Conservation (phyloP, 2,888 invertebrate genomes). For the Mythimna albipuncta region DNA sequence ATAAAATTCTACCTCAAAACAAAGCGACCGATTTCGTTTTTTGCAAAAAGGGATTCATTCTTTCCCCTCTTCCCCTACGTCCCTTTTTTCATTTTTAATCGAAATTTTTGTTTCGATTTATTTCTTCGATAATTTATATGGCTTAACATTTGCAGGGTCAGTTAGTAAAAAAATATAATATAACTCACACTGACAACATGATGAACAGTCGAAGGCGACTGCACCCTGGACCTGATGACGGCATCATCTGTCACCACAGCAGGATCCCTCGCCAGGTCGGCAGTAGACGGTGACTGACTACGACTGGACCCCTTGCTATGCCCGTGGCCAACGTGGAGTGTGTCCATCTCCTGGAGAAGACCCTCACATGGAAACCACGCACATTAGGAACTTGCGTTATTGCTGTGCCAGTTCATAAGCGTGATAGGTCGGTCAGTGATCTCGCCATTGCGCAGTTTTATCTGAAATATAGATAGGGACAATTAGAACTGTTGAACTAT, state of each 20-base stretch:
- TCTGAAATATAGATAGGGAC: slow-evolving; percentile 66
- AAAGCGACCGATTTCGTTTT: no score
- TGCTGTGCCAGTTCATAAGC: slow-evolving; percentile 53
- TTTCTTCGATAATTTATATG: no score
- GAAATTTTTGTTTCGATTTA: no score
- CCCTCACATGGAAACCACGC: slow-evolving; percentile 52
- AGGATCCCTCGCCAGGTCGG: slow-evolving; percentile 86
- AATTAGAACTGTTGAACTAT: slow-evolving; percentile 18
- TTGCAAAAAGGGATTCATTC: no score
- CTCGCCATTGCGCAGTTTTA: slow-evolving; percentile 70
- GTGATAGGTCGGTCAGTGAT: slow-evolving; percentile 51
- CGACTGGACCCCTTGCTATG: slow-evolving; percentile 92
- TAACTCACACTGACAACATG: slow-evolving; percentile 84
- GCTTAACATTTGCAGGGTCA: no score
- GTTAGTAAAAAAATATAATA: not conserved
- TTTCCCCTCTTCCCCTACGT: no score
- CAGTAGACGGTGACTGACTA: slow-evolving; percentile 91
- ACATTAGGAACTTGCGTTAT: slow-evolving; percentile 53
- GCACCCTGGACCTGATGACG: slow-evolving; percentile 86
- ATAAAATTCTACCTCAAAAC: no score
- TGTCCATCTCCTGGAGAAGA: slow-evolving; percentile 78
- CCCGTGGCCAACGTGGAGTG: slow-evolving; percentile 84
- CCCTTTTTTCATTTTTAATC: no score
- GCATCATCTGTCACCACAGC: slow-evolving; percentile 84
- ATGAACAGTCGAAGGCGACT: slow-evolving; percentile 85